Percentiles rank a stretch among this genome's conserved stretches.
Evolutionary conservation across 2,888 invertebrate genomes (phyloP).

Genomic region (Apomyelois bistriatella): DNA sequence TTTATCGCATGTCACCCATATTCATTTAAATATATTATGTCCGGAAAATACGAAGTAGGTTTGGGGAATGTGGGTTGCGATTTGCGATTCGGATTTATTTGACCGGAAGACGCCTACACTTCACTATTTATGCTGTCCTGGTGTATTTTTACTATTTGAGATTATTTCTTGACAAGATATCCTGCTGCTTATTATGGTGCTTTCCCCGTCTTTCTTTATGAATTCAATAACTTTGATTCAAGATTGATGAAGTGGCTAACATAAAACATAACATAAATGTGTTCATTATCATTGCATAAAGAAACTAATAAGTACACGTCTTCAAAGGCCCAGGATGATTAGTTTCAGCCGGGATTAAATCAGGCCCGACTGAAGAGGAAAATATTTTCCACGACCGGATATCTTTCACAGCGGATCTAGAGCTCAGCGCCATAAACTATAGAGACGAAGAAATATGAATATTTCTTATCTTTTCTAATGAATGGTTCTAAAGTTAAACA

Average conservation of each 20-base stretch:
- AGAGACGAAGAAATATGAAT: neutral
- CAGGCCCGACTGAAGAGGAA: conserved; percentile 2
- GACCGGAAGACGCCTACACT: neutral
- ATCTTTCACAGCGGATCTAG: conserved; percentile 8
- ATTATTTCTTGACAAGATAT: too few species aligned
- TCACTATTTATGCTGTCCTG: neutral
- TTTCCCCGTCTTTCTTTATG: too few species aligned
- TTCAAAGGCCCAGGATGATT: conserved; percentile 8
- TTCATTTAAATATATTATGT: conserved; percentile 8
- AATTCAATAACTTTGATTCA: too few species aligned
- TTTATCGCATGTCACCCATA: conserved; percentile 24
- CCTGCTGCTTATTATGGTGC: too few species aligned
- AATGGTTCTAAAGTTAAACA: too few species aligned
- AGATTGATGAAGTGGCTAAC: too few species aligned
- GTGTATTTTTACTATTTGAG: neutral
- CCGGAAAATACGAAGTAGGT: conserved; percentile 1
- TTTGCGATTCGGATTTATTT: conserved; percentile 1
- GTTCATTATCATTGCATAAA: neutral
- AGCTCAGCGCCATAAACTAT: neutral
- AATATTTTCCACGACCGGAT: conserved; percentile 14
- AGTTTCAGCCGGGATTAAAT: neutral
- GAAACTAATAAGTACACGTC: neutral
- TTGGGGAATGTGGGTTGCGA: neutral
- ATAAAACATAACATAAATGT: too few species aligned
- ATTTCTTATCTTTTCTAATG: neutral